phyloP scores from a whole-genome alignment of 2,888 invertebrate genomes.

The Hirtodrosophila cameraria region DNA sequence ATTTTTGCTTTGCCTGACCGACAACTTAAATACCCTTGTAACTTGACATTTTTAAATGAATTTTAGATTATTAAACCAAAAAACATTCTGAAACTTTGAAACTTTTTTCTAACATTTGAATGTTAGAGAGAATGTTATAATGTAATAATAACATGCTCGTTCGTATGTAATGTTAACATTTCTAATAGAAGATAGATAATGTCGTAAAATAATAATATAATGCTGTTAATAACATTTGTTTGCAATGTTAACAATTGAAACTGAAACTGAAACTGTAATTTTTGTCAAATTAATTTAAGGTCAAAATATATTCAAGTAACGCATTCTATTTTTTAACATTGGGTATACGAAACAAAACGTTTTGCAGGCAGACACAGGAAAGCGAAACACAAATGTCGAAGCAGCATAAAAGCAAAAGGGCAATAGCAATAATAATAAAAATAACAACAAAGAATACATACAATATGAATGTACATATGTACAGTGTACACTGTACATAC shows the following conservation, averaged over 20 bases:
- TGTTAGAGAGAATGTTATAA: too few relatives aligned
- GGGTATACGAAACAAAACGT: constrained; percentile 6
- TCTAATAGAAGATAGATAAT: too few relatives aligned
- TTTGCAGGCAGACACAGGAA: constrained; percentile 31
- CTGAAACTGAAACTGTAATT: too few relatives aligned
- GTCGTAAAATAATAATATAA: too few relatives aligned
- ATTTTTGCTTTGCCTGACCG: constrained; percentile 4
- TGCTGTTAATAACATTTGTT: not conserved
- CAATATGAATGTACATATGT: constrained; percentile 7
- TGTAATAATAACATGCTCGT: too few relatives aligned
- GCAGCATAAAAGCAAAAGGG: constrained; percentile 43
- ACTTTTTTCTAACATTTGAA: too few relatives aligned
- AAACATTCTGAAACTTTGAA: too few relatives aligned
- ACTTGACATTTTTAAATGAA: not conserved
- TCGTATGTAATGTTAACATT: not conserved
- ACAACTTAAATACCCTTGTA: constrained; percentile 26
- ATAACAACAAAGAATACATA: constrained; percentile 19
- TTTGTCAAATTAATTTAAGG: not conserved
- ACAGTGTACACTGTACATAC: too few relatives aligned
- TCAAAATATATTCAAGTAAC: too few relatives aligned
- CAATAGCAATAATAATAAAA: constrained; percentile 6
- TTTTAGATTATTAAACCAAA: too few relatives aligned
- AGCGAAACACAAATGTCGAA: constrained; percentile 51
- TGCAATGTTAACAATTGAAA: constrained; percentile 1
- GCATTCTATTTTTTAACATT: too few relatives aligned